phyloP scores from a whole-genome alignment of 1,140 invertebrate genomes.

The Magallana gigas region DNA sequence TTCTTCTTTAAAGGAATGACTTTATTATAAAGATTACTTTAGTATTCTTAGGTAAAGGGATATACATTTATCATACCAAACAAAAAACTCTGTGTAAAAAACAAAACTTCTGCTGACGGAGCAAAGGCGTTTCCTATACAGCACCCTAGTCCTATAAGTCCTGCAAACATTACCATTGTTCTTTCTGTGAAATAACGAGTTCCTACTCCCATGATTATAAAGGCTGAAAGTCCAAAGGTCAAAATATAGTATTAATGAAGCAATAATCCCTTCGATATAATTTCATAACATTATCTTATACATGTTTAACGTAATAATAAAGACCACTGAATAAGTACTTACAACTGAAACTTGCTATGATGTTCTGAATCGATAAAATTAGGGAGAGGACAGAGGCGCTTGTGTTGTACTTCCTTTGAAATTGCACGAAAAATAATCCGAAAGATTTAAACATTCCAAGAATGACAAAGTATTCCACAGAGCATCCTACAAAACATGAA shows the following conservation, averaged over 20 bases:
- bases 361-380: constrained; percentile 37
- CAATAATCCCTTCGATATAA: too few species aligned
- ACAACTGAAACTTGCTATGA: constrained; percentile 44
- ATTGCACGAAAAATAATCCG: constrained; percentile 52
- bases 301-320: too few species aligned
- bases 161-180: not conserved
- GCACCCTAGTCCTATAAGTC: not conserved
- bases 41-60: too few species aligned
- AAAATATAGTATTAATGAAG: too few species aligned
- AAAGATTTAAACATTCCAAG: constrained; percentile 48
- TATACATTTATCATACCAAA: constrained; percentile 84
- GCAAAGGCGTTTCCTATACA: constrained; percentile 84
- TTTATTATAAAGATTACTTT: too few species aligned
- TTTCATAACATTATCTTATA: too few species aligned
- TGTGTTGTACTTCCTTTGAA: not conserved
- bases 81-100: constrained; percentile 94
- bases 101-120: constrained; percentile 89
- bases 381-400: constrained; percentile 35
- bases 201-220: not conserved
- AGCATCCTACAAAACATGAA: constrained; percentile 37
- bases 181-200: constrained; percentile 13
- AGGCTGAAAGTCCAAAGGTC: not conserved
- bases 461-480: constrained; percentile 35
- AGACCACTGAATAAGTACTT: constrained; percentile 15
- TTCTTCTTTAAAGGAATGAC: too few species aligned